Conservation (phyloP, 2,113 vertebrate species). For the Ceyx margarethae region DNA sequence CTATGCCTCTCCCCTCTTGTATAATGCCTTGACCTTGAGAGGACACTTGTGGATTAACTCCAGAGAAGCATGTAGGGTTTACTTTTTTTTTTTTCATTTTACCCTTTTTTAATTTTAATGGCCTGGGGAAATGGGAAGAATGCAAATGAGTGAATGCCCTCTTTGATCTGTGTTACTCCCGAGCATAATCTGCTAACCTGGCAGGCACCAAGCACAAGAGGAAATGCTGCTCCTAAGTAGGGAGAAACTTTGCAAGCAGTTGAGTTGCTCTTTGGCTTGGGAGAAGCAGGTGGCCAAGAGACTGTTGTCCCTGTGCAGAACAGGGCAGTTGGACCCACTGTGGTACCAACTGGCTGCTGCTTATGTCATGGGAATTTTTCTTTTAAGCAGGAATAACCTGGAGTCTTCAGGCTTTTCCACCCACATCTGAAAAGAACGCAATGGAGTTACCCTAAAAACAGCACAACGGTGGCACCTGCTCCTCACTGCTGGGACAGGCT, state of each 20-base stretch:
- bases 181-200: slow-evolving; percentile 44
- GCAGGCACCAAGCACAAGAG: slow-evolving; percentile 3
- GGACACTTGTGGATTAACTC: background rate
- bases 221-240: background rate
- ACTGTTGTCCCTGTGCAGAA: background rate
- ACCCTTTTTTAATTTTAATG: background rate
- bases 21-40: background rate
- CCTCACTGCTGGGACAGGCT: background rate
- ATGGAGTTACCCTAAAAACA: background rate
- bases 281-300: background rate
- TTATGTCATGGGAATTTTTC: background rate
- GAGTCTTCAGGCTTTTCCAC: background rate
- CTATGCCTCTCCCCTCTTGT: background rate
- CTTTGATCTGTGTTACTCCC: background rate
- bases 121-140: slow-evolving; percentile 29
- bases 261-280: background rate
- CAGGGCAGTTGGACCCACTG: background rate
- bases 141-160: slow-evolving; percentile 48
- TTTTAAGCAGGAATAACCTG: slow-evolving; percentile 22
- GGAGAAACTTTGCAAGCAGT: background rate
- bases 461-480: background rate
- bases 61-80: background rate
- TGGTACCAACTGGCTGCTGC: background rate
- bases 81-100: background rate
- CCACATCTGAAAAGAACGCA: background rate